Evolutionary conservation across 2,113 vertebrate species (phyloP), one percentile per base, ranked within the genome.

Genomic region (Peromyscus polionotus): DNA sequence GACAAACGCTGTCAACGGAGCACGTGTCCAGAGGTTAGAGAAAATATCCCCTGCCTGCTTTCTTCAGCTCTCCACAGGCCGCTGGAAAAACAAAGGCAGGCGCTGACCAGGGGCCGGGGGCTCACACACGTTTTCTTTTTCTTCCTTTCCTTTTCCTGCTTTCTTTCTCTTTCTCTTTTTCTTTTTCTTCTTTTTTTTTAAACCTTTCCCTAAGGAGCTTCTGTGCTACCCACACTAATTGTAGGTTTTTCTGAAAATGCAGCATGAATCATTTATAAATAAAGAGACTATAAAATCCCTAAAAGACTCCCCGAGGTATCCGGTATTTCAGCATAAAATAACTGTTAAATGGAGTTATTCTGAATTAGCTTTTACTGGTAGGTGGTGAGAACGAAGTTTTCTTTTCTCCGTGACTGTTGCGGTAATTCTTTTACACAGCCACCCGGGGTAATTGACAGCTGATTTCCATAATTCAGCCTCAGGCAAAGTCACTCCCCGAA

Each of bases 181-280:
- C 1, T 36, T 42, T 5, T 88, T 97, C 0, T 14, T 19, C 87
- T 96, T 98, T 98, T 98, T 98, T 97, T 97, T 86, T 10, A 51
- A 51, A 98, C 98, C 98, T 99, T 98, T 99, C 99, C 99, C 99
- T 96, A 98, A 99, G 99, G 99, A 99, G 98, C 98, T 98, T 98
- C 98, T 99, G 98, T 98, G 98, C 99, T 98, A 99, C 99, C 99
- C 99, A 99, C 99, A 99, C 99, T 99, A 99, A 99, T 99, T 99
- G 99, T 99, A 99, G 99, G 99, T 99, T 99, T 99, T 99, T 99
- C 99, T 99, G 99, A 99, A 99, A 99, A 99, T 99, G 99, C 98
- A 98, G 98, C 98, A 99, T 99, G 99, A 99, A 99, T 99, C 99
- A 99, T 99, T 99, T 99, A 99, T 99, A 99, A 99, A 99, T 99